Evolutionary conservation across 2,888 invertebrate species (phyloP).

Genomic region (Neuroscelio doddi): DNA sequence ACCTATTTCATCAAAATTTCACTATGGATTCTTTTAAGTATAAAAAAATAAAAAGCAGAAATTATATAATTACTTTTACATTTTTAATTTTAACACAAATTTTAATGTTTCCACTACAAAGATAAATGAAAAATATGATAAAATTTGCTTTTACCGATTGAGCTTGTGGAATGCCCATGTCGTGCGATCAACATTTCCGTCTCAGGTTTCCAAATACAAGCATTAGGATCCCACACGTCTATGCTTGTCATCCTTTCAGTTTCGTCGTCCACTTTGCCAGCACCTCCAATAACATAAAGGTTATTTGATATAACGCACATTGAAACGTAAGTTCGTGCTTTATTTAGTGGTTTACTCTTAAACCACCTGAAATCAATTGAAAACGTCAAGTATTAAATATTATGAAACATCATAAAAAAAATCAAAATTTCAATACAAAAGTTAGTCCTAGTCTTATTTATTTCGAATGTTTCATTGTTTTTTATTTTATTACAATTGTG

Average conservation of each 20-base stretch:
- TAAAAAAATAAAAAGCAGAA: no score
- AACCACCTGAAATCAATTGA: slow-evolving; percentile 57
- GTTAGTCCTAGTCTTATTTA: no score
- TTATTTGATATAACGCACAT: slow-evolving; percentile 71
- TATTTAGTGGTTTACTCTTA: slow-evolving; percentile 54
- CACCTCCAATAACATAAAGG: slow-evolving; percentile 80
- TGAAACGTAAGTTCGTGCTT: slow-evolving; percentile 64
- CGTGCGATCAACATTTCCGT: slow-evolving; percentile 78
- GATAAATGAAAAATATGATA: slow-evolving; percentile 5
- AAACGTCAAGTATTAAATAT: no score
- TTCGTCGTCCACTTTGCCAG: slow-evolving; percentile 72
- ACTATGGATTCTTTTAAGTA: no score
- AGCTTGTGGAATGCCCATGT: slow-evolving; percentile 79
- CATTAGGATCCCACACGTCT: slow-evolving; percentile 77
- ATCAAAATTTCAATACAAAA: no score
- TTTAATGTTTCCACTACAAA: background rate
- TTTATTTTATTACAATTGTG: slow-evolving; percentile 2
- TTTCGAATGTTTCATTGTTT: background rate
- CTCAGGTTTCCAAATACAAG: slow-evolving; percentile 75
- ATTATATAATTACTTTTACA: no score
- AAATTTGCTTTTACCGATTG: slow-evolving; percentile 75
- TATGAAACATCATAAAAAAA: no score
- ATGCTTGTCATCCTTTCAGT: slow-evolving; percentile 76
- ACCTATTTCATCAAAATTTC: no score
- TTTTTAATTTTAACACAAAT: no score